A percentile compares a stretch with the other conserved stretches of the same genome.
Conservation (phyloP, 2,797 vertebrate genomes). For the Eidolon dupreanum region DNA sequence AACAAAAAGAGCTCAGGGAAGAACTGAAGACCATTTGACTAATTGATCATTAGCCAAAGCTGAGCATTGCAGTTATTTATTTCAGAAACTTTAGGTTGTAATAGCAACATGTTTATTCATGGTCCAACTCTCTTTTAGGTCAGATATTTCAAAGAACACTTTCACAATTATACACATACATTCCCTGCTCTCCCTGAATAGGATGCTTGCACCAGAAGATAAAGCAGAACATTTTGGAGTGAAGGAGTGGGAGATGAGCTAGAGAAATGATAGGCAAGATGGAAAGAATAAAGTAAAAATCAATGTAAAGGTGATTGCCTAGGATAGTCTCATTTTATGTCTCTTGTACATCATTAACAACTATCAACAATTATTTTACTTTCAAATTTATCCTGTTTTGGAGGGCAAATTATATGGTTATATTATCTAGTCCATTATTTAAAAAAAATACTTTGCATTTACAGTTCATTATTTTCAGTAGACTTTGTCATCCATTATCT, state of each 20-base stretch:
- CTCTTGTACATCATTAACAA: not conserved
- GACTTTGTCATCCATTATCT: not conserved
- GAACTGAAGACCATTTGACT: not conserved
- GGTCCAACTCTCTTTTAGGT: not conserved
- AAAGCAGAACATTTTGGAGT: not conserved
- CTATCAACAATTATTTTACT: not conserved
- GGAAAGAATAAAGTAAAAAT: constrained; percentile 7
- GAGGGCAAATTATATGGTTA: not conserved
- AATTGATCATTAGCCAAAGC: not conserved
- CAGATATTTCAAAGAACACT: constrained; percentile 41
- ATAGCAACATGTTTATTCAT: not conserved
- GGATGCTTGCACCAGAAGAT: not conserved
- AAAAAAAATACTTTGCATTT: not conserved
- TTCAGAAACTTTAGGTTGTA: not conserved
- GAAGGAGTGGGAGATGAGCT: not conserved
- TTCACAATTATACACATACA: not conserved
- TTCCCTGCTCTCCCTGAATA: not conserved
- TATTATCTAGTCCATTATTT: not conserved
- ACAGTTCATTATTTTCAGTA: not conserved
- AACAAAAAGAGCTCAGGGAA: not conserved
- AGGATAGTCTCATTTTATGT: not conserved
- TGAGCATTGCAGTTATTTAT: constrained; percentile 16
- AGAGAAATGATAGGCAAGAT: not conserved
- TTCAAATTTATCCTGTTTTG: not conserved
- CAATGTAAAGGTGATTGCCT: not conserved